Evolutionary conservation across 1,140 invertebrate species (phyloP).

Genomic region (Drosophila parvula): DNA sequence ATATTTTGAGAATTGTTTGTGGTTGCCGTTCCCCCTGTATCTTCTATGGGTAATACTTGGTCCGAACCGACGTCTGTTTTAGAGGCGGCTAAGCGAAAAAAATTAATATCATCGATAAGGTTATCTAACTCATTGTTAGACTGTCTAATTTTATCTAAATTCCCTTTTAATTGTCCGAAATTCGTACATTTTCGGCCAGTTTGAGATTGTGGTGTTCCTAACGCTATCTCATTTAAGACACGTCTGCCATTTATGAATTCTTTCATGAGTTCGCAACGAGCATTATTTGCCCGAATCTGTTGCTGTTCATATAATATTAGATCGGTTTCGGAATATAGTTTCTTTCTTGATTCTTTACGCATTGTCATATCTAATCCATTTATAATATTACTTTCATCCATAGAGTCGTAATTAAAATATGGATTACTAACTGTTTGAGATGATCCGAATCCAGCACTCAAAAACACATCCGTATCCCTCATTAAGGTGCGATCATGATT

Average conservation of each 20-base stretch:
- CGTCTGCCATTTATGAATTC: constrained; percentile 69
- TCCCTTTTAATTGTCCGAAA: neutral
- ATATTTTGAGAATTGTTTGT: neutral
- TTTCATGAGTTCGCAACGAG: constrained; percentile 60
- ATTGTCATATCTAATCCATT: constrained; percentile 7
- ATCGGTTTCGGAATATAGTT: constrained; percentile 64
- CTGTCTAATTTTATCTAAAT: constrained; percentile 1
- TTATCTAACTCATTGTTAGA: constrained; percentile 39
- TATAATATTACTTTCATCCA: constrained; percentile 14
- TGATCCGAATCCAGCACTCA: constrained; percentile 21
- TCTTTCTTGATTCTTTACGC: constrained; percentile 5
- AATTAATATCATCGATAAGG: constrained; percentile 47
- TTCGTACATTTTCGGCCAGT: neutral
- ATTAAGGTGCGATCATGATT: neutral
- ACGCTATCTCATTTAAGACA: constrained; percentile 53
- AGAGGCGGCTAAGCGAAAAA: constrained; percentile 77
- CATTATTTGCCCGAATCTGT: constrained; percentile 66
- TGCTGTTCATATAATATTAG: constrained; percentile 66
- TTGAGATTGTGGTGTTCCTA: constrained; percentile 18
- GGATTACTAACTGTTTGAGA: constrained; percentile 7
- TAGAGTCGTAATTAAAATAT: constrained; percentile 22
- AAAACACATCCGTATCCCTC: constrained; percentile 15
- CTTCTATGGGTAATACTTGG: constrained; percentile 66
- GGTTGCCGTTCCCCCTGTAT: constrained; percentile 64
- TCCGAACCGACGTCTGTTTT: constrained; percentile 61